Evolutionary conservation across 2,113 vertebrate species (phyloP).

Genomic region (Dunckerocampus dactyliophorus): DNA sequence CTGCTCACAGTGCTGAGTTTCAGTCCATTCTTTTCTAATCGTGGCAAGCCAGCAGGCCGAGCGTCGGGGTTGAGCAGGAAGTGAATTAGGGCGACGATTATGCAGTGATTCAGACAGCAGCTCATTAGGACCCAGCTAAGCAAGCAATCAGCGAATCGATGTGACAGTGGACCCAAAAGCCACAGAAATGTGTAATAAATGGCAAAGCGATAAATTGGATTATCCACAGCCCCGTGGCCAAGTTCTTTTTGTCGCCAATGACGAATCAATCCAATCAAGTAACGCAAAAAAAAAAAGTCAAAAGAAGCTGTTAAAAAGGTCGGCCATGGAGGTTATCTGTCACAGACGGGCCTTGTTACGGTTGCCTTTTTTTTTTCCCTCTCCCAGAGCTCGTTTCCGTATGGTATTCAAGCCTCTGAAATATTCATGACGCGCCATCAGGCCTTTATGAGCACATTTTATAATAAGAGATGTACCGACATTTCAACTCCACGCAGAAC

Average conservation of each 20-base stretch:
- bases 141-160: conserved; percentile 72
- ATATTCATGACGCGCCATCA: conserved; percentile 66
- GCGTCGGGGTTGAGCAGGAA: conserved; percentile 54
- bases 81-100: conserved; percentile 72
- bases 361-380: conserved; percentile 23
- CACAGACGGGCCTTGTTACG: conserved; percentile 40
- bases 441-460: conserved; percentile 64
- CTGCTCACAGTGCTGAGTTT: conserved; percentile 32
- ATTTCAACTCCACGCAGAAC: conserved; percentile 50
- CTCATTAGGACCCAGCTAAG: conserved; percentile 74
- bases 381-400: conserved; percentile 48
- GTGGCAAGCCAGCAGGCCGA: conserved; percentile 48
- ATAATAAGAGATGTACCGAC: conserved; percentile 61
- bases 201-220: conserved; percentile 72
- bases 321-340: conserved; percentile 37
- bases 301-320: conserved; percentile 34
- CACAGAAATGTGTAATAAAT: conserved; percentile 74
- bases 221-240: conserved; percentile 62
- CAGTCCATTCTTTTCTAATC: conserved; percentile 44
- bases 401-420: conserved; percentile 53
- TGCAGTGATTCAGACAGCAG: conserved; percentile 68
- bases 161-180: conserved; percentile 70
- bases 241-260: conserved; percentile 63
- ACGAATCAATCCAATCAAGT: conserved; percentile 68
- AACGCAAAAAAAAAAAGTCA: conserved; percentile 25